Conservation (phyloP, 30 jellyfish, hydroid and myxozoan species). For the Mastigias papua region DNA sequence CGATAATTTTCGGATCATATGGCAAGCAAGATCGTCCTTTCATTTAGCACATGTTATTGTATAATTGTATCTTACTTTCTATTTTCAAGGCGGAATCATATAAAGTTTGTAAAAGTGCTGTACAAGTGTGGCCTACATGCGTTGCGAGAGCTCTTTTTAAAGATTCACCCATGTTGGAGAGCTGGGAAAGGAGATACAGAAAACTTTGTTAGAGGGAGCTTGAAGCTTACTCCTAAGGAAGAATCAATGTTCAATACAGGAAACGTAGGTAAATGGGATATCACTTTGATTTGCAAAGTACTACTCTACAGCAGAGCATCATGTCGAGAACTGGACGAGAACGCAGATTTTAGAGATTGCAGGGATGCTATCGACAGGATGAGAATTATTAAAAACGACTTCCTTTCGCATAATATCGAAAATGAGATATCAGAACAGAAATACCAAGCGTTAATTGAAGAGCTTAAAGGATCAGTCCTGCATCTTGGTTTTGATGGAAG, state of each 20-base stretch:
- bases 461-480: background rate
- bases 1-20: too few species aligned
- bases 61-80: too few species aligned
- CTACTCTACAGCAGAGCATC: background rate
- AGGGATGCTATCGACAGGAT: conserved; percentile 7
- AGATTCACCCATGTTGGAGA: conserved; percentile 41
- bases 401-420: conserved; percentile 13
- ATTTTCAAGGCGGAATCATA: conserved; percentile 9
- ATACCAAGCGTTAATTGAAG: background rate
- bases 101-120: conserved; percentile 15
- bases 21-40: too few species aligned
- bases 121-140: conserved; percentile 43
- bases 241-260: conserved; percentile 23
- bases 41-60: too few species aligned
- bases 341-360: background rate
- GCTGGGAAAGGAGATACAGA: background rate
- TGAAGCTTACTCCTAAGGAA: conserved; percentile 3
- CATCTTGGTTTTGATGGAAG: conserved; percentile 7
- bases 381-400: conserved; percentile 9
- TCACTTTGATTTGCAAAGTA: conserved; percentile 44
- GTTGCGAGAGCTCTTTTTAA: conserved; percentile 15
- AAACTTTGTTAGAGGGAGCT: conserved; percentile 8
- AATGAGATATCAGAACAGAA: background rate
- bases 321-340: background rate
- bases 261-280: conserved; percentile 41